A percentile compares a stretch with the other conserved stretches of the same genome.
These are phyloP conservation scores for Arenaria interpres DNA, from an alignment of 2,113 vertebrate genomes.

Conservation along the genomic window DNA sequence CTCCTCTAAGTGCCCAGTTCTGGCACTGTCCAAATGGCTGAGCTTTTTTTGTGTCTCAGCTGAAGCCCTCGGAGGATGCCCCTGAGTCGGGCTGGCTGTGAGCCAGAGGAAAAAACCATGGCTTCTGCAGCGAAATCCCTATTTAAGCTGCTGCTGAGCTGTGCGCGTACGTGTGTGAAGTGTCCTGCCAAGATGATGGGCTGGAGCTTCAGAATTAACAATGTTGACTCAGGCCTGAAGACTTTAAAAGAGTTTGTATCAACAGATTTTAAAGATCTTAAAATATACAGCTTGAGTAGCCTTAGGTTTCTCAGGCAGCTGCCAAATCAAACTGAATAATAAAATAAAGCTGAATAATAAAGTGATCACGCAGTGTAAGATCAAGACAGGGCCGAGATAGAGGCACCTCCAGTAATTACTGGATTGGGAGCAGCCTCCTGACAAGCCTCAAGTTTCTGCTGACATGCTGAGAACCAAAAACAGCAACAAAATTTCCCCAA, in stretches of 20 bases:
- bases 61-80: background rate
- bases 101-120: background rate
- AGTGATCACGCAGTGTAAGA: slow-evolving; percentile 67
- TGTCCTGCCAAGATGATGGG: slow-evolving; percentile 30
- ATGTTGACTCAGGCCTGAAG: slow-evolving; percentile 71
- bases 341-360: slow-evolving; percentile 76
- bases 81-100: background rate
- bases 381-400: slow-evolving; percentile 64
- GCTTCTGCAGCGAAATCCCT: background rate
- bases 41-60: background rate
- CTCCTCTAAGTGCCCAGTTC: background rate
- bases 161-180: background rate
- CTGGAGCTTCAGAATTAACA: slow-evolving; percentile 69
- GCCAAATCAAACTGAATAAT: slow-evolving; percentile 81
- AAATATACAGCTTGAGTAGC: slow-evolving; percentile 75
- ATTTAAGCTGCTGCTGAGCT: background rate
- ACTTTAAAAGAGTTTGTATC: slow-evolving; percentile 68
- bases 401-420: slow-evolving; percentile 74
- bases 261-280: slow-evolving; percentile 76
- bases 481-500: background rate
- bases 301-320: slow-evolving; percentile 71
- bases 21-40: background rate
- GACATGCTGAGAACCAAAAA: slow-evolving; percentile 21
- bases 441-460: slow-evolving; percentile 57
- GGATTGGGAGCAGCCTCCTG: slow-evolving; percentile 64